A percentile compares a stretch with the other conserved stretches of the same genome.
phyloP scores from a whole-genome alignment of 2,888 invertebrate genomes.

The Apocheima hispidaria region DNA sequence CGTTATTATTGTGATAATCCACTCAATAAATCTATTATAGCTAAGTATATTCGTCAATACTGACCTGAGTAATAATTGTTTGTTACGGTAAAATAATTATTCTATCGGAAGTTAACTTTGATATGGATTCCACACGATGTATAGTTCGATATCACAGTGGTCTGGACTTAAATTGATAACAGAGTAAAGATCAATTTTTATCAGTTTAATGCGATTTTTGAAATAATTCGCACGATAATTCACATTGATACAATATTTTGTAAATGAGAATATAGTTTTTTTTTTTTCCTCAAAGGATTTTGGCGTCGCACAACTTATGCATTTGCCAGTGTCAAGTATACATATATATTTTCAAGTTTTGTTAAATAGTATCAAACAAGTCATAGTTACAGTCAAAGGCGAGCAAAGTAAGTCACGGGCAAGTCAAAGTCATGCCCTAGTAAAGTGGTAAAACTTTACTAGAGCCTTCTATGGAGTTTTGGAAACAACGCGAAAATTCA shows the following conservation, averaged over 20 bases:
- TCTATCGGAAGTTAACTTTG: neutral
- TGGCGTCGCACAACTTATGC: too few relatives aligned
- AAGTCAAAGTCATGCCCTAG: too few relatives aligned
- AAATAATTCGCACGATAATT: neutral
- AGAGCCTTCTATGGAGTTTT: too few relatives aligned
- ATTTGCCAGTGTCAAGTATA: too few relatives aligned
- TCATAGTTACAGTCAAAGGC: too few relatives aligned
- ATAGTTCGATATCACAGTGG: neutral
- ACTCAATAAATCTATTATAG: slow-evolving; percentile 10
- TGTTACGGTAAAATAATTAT: slow-evolving; percentile 19
- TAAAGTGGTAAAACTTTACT: too few relatives aligned
- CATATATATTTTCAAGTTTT: too few relatives aligned
- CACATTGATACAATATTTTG: neutral
- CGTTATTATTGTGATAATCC: neutral
- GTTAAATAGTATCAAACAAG: too few relatives aligned
- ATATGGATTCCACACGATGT: slow-evolving; percentile 8
- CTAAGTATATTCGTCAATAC: slow-evolving; percentile 45
- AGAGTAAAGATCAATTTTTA: neutral
- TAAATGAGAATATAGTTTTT: too few relatives aligned
- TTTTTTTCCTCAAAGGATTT: too few relatives aligned
- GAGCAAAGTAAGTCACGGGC: too few relatives aligned
- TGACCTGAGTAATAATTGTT: slow-evolving; percentile 42
- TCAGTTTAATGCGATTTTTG: neutral
- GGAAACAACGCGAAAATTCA: too few relatives aligned
- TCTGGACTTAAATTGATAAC: slow-evolving; percentile 1